Evolutionary conservation across 2,797 vertebrate species (phyloP).

Genomic region (Sternarchorhynchus goeldii): DNA sequence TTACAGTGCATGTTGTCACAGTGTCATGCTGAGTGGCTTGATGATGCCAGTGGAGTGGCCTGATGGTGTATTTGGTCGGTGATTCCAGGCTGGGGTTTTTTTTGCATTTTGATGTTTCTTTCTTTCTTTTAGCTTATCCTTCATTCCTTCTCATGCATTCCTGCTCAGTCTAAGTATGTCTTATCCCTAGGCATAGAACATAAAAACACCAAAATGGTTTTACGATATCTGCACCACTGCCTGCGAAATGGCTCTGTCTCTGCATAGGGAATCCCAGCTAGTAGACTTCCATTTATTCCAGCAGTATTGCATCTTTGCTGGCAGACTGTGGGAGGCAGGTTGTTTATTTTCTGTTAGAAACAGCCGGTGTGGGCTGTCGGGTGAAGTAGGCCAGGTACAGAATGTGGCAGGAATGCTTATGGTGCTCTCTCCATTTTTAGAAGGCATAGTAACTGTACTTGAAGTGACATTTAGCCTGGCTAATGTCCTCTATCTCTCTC

Average conservation of each 20-base stretch:
- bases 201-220: not conserved
- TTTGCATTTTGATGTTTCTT: not conserved
- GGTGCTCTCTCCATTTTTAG: conserved; percentile 35
- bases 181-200: conserved; percentile 1
- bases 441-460: conserved; percentile 38
- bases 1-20: not conserved
- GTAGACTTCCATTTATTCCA: not conserved
- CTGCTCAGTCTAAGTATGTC: not conserved
- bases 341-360: conserved; percentile 1
- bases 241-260: not conserved
- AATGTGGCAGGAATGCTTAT: conserved; percentile 30
- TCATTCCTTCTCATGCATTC: not conserved
- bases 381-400: conserved; percentile 33
- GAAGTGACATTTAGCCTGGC: conserved; percentile 41
- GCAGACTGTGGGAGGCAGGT: no score
- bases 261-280: not conserved
- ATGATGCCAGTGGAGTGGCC: conserved; percentile 8
- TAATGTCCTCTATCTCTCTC: not conserved
- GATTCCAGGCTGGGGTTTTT: no score
- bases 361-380: conserved; percentile 45
- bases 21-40: not conserved
- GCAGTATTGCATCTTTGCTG: not conserved
- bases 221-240: not conserved
- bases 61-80: not conserved
- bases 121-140: not conserved